Conservation (phyloP, 2,797 vertebrate genomes). For the Epinephelus coioides region DNA sequence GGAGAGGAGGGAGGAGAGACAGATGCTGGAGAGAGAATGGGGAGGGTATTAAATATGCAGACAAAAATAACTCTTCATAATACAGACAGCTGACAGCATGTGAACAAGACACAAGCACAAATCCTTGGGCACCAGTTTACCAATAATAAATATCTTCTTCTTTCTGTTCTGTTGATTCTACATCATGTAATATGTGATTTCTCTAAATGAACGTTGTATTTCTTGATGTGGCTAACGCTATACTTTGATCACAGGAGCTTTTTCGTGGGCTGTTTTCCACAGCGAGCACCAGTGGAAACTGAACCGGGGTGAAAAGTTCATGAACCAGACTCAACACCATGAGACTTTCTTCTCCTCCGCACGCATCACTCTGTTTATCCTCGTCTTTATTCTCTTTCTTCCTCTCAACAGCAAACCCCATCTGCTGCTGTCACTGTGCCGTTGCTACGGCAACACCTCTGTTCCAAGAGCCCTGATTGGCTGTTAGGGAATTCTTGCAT, state of each 20-base stretch:
- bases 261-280: background rate
- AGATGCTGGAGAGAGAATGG: constrained; percentile 1
- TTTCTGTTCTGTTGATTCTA: background rate
- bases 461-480: constrained; percentile 62
- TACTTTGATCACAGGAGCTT: too few relatives aligned
- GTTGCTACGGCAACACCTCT: constrained; percentile 74
- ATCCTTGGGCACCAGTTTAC: constrained; percentile 3
- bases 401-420: constrained; percentile 45
- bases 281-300: background rate
- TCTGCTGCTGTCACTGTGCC: constrained; percentile 70
- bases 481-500: constrained; percentile 64
- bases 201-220: too few relatives aligned
- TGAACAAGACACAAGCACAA: constrained; percentile 29
- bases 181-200: too few relatives aligned
- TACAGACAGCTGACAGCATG: constrained; percentile 30
- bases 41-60: constrained; percentile 35
- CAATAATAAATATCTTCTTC: background rate
- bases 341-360: background rate
- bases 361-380: constrained; percentile 10
- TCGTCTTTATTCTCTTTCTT: constrained; percentile 19
- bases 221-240: too few relatives aligned
- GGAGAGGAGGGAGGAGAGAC: background rate
- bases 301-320: constrained; percentile 22
- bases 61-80: constrained; percentile 56
- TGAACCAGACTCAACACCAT: background rate